phyloP scores from a whole-genome alignment of 2,888 invertebrate species.

The Xiphydria camelus region DNA sequence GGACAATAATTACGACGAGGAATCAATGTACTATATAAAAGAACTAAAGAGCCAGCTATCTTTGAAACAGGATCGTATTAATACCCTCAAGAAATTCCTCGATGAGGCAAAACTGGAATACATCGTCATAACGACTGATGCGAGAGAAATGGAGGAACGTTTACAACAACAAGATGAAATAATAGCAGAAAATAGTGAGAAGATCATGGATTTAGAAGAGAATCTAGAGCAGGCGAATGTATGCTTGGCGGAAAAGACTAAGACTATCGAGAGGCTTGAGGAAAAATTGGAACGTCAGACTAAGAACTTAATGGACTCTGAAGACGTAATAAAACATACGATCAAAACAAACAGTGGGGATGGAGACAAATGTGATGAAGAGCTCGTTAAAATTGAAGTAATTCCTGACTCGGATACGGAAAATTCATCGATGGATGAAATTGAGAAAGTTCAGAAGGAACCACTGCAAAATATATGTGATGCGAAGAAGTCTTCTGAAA shows the following conservation, averaged over 20 bases:
- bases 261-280: conserved; percentile 36
- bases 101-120: conserved; percentile 53
- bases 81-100: conserved; percentile 44
- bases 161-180: conserved; percentile 35
- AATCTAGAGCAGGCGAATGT: conserved; percentile 35
- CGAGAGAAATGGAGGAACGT: conserved; percentile 27
- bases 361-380: too few species aligned
- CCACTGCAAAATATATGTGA: conserved; percentile 2
- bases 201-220: conserved; percentile 40
- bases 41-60: conserved; percentile 37
- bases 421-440: not conserved
- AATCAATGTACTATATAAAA: conserved; percentile 28
- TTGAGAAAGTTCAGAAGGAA: conserved; percentile 8
- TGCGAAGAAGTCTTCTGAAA: not conserved
- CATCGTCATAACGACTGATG: conserved; percentile 35
- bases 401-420: too few species aligned
- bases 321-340: not conserved
- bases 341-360: not conserved
- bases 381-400: not conserved
- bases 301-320: not conserved
- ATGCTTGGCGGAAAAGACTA: conserved; percentile 39
- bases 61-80: conserved; percentile 37
- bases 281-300: conserved; percentile 31
- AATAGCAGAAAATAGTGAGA: conserved; percentile 35
- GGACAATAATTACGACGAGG: conserved; percentile 26